Evolutionary conservation across 1,140 invertebrate genomes (phyloP).

Genomic region (Alviniconcha marisindica): DNA sequence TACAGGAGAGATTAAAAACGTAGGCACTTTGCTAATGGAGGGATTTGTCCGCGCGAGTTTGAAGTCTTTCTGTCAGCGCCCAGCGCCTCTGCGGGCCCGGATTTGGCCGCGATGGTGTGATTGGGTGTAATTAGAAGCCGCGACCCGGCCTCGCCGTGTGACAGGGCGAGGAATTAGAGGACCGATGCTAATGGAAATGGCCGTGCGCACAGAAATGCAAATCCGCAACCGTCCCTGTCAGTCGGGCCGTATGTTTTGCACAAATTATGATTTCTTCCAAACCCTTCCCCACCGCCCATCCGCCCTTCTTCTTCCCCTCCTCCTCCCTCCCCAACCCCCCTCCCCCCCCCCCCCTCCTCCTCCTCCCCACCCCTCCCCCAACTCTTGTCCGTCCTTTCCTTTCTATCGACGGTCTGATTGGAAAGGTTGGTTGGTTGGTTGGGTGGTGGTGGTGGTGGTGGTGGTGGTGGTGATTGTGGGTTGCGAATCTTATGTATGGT

Average conservation of each 20-base stretch:
- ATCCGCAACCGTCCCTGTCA: not conserved
- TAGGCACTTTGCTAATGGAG: conserved; percentile 33
- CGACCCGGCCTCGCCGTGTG: not conserved
- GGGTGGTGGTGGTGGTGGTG: no score
- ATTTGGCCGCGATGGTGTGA: conserved; percentile 12
- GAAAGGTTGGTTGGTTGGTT: no score
- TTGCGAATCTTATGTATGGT: no score
- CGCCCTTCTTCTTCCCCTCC: no score
- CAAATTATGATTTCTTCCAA: not conserved
- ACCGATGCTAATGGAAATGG: conserved; percentile 15
- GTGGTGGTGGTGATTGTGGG: no score
- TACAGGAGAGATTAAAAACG: conserved; percentile 3
- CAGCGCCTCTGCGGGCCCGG: not conserved
- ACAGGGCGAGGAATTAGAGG: not conserved
- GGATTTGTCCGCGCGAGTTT: conserved; percentile 22
- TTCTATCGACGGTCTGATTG: no score
- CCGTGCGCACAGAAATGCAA: not conserved
- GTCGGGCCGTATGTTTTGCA: not conserved
- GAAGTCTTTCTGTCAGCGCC: conserved; percentile 13
- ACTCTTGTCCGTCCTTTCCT: no score
- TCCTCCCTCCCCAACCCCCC: no score
- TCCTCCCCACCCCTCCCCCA: no score
- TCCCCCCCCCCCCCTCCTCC: no score
- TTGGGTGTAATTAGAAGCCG: conserved; percentile 24
- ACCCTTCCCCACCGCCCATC: no score